Evolutionary conservation across 2,888 invertebrate genomes (phyloP), one percentile per base, ranked within the genome.

Genomic region (Julus scanicus): DNA sequence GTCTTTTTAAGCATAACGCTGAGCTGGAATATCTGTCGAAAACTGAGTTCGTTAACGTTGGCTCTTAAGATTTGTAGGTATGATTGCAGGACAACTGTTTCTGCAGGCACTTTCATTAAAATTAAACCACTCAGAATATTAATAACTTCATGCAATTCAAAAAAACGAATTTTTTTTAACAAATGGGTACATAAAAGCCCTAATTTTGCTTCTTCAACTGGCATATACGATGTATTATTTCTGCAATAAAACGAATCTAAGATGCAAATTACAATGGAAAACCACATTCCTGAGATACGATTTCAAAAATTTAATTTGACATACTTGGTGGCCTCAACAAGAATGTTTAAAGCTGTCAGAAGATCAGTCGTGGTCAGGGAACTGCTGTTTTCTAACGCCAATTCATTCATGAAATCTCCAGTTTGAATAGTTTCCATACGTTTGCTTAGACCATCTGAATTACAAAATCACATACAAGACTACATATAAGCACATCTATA

Each of bases 61-160:
- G 29, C 9, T 29, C 88, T 83, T 40, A 88, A 6, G 17, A 48
- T 39, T 17, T 88, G 88, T 11, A 88, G 37, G 44, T 84, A 39
- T 9, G 48, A 20, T 37, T 88, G 88, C 88, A 88, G 49, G 2
- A 88, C 88, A 37, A 88, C 29, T 13, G 88, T 48, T 9, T 88
- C 39, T 17, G 88, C 39, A 15, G 88, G 48, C 84, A 88, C 84
- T 37, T 84, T 88, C 37, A 88, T 53, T 2, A 8, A n/a, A 39
- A 15, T n/a, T 13, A 88, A 29, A 44, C 71, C 37, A 15, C 20
- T n/a, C 17, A 88, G 0, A 39, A 48, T 48, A 39, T 13, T 29
- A 17, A 88, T 17, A 29, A 88, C 29, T 83, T 83, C 88, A 1
- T 6, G 48, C 29, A 84, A 53, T 53, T 87, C 80, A 57, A 87